Base-by-base conservation (phyloP, 2,888 invertebrate genomes). In the Sarcophaga rosellei region DNA sequence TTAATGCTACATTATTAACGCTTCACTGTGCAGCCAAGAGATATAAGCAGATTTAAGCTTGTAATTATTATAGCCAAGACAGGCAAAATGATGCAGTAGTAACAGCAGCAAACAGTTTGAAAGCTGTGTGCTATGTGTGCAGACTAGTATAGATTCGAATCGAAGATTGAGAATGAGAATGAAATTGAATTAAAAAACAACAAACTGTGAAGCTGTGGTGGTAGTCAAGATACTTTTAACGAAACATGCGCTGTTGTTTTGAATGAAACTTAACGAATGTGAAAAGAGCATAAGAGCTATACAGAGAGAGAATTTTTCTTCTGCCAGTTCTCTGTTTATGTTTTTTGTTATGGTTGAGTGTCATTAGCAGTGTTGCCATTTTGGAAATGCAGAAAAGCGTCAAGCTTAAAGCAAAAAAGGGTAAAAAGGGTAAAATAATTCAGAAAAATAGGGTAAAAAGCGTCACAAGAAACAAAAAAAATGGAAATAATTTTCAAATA, bases 241-340 rank as follows among this genome's bases (percentile, higher is more conserved):
- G 85, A 77, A 81, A 69, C 81, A 73, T 76, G 81, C 81, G 76
- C 76, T 23, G 12, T 69, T 69, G 44, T 68, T 35, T 69, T n/a
- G 15, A 53, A 17, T 3, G 11, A 15, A n/a, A 25, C 20, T 72
- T 72, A 57, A 35, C 72, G 53, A 57, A 53, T 53, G 5, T 12
- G 4, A 17, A 53, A 17, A 15, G 53, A 53, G 15, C 17, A 4
- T 11, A 12, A 47, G 47, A 15, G 53, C 12, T 12, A 53, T 4
- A 53, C 0, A 35, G 72, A 35, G 6, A 47, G 65, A 5, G 8
- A 0, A 2, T 11, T 23, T 70, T n/a, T 6, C 15, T 69, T n/a
- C n/a, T n/a, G n/a, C n/a, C n/a, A 4, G 12, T 4, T 84, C 81
- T 85, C 81, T 81, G 85, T 85, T 85, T 81, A 77, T 81, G 72